Evolutionary conservation across 2,888 invertebrate species (phyloP).

Genomic region (Leptinotarsa peninsularis): DNA sequence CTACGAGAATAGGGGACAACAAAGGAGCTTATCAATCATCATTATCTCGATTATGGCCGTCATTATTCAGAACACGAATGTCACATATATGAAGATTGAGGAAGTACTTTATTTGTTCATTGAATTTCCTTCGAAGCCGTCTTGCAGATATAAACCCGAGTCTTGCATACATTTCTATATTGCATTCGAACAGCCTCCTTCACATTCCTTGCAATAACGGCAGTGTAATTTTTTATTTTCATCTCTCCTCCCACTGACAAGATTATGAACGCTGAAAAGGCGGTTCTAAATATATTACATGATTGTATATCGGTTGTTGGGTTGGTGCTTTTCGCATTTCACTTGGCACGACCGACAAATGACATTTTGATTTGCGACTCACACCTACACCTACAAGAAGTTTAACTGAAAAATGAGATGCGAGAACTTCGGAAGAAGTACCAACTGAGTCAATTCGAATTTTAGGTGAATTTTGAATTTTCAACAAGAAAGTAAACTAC

Average conservation of each 20-base stretch:
- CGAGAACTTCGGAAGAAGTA: not conserved
- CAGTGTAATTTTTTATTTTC: slow-evolving; percentile 23
- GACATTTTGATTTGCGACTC: slow-evolving; percentile 18
- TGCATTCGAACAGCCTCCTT: slow-evolving; percentile 33
- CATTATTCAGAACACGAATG: slow-evolving; percentile 11
- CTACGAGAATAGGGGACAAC: not conserved
- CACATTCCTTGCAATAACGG: slow-evolving; percentile 38
- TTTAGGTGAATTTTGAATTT: too few species aligned
- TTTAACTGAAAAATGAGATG: not conserved
- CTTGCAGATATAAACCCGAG: slow-evolving; percentile 15
- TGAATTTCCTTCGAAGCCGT: slow-evolving; percentile 20
- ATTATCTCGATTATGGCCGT: not conserved
- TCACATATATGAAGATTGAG: slow-evolving; percentile 31
- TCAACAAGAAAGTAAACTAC: too few species aligned
- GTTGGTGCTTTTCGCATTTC: slow-evolving; percentile 11
- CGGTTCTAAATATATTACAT: slow-evolving; percentile 31
- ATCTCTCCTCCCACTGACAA: slow-evolving; percentile 33
- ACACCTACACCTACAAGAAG: slow-evolving; percentile 2
- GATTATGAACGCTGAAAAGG: slow-evolving; percentile 41
- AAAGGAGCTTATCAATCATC: slow-evolving; percentile 2
- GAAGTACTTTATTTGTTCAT: slow-evolving; percentile 38
- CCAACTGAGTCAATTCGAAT: too few species aligned
- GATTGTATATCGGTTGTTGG: slow-evolving; percentile 18
- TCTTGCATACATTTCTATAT: slow-evolving; percentile 30
- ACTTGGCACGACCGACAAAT: slow-evolving; percentile 23